Conservation (phyloP, 2,113 vertebrate species). For the Crotalus tigris region DNA sequence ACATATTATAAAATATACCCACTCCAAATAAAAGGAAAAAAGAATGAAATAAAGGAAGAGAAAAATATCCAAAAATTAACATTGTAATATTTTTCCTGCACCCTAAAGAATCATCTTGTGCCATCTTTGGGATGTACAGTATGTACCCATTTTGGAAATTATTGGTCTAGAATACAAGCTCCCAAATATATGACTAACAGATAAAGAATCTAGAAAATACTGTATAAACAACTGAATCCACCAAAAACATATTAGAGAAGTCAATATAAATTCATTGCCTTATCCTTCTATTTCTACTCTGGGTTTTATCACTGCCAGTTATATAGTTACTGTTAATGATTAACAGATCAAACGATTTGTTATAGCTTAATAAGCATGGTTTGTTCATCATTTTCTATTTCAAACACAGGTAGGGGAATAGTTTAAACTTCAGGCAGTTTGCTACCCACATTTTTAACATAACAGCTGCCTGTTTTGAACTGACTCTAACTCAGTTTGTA, state of each 20-base stretch:
- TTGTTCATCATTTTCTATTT: not conserved
- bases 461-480: not conserved
- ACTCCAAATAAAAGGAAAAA: not conserved
- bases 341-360: not conserved
- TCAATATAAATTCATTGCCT: not conserved
- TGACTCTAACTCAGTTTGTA: not conserved
- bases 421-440: not conserved
- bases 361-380: not conserved
- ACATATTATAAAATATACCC: not conserved
- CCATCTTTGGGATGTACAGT: not conserved
- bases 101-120: not conserved
- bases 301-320: not conserved
- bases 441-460: not conserved
- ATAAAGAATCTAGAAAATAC: not conserved
- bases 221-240: not conserved
- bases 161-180: not conserved
- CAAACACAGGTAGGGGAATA: conserved; percentile 7
- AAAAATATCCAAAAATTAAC: not conserved
- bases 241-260: not conserved
- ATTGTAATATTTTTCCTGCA: not conserved
- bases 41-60: not conserved
- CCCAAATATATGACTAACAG: not conserved
- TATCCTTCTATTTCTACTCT: not conserved
- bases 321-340: not conserved
- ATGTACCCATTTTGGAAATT: not conserved